Conservation (phyloP, 2,888 invertebrate species). For the Periphyllus acericola region DNA sequence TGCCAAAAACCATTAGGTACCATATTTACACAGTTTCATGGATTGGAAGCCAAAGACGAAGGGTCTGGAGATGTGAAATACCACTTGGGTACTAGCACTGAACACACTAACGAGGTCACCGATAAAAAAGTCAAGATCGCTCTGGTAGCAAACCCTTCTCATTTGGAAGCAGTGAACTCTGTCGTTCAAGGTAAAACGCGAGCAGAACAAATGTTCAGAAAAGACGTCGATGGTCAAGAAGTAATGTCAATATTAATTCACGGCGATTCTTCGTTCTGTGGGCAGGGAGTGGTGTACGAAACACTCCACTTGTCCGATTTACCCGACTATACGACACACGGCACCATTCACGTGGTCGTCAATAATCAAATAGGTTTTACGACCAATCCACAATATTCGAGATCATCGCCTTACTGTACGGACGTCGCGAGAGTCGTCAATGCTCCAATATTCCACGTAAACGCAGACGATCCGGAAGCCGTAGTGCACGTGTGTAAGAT, state of each 20-base stretch:
- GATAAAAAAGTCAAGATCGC: slow-evolving; percentile 73
- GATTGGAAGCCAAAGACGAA: slow-evolving; percentile 90
- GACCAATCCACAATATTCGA: slow-evolving; percentile 78
- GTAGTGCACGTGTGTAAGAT: slow-evolving; percentile 92
- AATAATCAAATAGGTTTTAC: slow-evolving; percentile 86
- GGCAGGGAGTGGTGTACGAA: slow-evolving; percentile 95
- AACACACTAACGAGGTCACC: slow-evolving; percentile 90
- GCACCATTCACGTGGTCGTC: slow-evolving; percentile 73
- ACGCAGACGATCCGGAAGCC: slow-evolving; percentile 92
- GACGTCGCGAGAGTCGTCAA: slow-evolving; percentile 90
- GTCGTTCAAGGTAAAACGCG: slow-evolving; percentile 94
- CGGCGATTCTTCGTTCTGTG: slow-evolving; percentile 70
- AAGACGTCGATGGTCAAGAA: slow-evolving; percentile 91
- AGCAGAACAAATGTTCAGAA: slow-evolving; percentile 94
- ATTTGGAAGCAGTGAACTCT: slow-evolving; percentile 93
- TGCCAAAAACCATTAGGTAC: slow-evolving; percentile 90
- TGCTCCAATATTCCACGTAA: slow-evolving; percentile 94
- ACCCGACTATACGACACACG: slow-evolving; percentile 72
- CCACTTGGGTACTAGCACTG: slow-evolving; percentile 89
- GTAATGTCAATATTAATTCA: slow-evolving; percentile 67
- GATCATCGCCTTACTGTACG: slow-evolving; percentile 89
- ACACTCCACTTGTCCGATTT: slow-evolving; percentile 95
- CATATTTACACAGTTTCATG: slow-evolving; percentile 91
- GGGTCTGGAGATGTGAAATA: slow-evolving; percentile 94
- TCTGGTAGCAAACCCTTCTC: slow-evolving; percentile 91